Evolutionary conservation across 2,888 invertebrate genomes (phyloP).

Genomic region (Augochlorella aurata): DNA sequence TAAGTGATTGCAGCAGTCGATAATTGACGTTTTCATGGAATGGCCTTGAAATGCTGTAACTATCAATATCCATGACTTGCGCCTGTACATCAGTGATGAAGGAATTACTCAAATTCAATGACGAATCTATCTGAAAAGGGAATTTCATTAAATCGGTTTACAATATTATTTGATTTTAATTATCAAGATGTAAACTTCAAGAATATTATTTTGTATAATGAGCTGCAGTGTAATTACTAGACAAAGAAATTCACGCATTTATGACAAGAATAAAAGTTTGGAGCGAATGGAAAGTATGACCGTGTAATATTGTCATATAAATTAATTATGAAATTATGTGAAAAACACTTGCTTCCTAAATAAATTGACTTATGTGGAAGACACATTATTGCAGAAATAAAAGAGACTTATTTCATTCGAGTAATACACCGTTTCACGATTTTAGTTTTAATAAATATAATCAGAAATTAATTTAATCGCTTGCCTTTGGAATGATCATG

Average conservation of each 20-base stretch:
- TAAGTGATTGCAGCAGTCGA: constrained; percentile 56
- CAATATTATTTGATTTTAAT: not conserved
- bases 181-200: not conserved
- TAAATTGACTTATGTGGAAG: not conserved
- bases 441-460: not conserved
- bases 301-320: not conserved
- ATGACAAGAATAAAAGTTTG: not conserved
- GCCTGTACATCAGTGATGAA: constrained; percentile 73
- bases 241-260: too few relatives aligned
- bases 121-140: constrained; percentile 72
- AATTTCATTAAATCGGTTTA: constrained; percentile 52
- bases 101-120: constrained; percentile 57
- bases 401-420: not conserved
- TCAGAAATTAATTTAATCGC: constrained; percentile 34
- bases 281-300: not conserved
- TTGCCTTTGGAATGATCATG: constrained; percentile 74
- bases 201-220: not conserved
- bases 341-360: too few relatives aligned
- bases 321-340: not conserved
- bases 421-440: not conserved
- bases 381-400: not conserved
- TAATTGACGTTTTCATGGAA: constrained; percentile 68
- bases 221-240: too few relatives aligned
- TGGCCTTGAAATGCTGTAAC: constrained; percentile 72
- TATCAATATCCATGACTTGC: constrained; percentile 73